Evolutionary conservation across 2,888 invertebrate genomes (phyloP).

Genomic region (Erebia palarica): DNA sequence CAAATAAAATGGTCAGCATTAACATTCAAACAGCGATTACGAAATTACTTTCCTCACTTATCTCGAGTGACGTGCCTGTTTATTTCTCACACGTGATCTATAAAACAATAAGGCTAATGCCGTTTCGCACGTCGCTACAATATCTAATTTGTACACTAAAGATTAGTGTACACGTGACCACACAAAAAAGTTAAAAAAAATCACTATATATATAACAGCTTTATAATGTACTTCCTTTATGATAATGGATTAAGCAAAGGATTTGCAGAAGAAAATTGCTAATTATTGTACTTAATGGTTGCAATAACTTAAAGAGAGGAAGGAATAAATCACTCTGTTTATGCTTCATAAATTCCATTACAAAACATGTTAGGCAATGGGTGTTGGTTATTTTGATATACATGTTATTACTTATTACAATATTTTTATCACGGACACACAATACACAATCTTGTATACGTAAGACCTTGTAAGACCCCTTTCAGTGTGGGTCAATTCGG

Average conservation of each 20-base stretch:
- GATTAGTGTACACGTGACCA: not conserved
- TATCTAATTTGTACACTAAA: slow-evolving; percentile 2
- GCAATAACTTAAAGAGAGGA: slow-evolving; percentile 16
- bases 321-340: slow-evolving; percentile 2
- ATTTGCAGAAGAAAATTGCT: not conserved
- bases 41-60: slow-evolving; percentile 35
- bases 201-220: no score
- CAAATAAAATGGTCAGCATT: slow-evolving; percentile 11
- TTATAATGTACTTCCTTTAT: not conserved
- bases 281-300: not conserved
- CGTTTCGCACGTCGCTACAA: slow-evolving; percentile 26
- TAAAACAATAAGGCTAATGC: slow-evolving; percentile 35
- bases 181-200: not conserved
- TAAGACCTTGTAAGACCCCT: no score
- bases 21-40: slow-evolving; percentile 25
- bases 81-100: slow-evolving; percentile 37
- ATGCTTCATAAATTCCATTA: slow-evolving; percentile 15
- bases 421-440: not conserved
- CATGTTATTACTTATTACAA: not conserved
- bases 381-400: slow-evolving; percentile 5
- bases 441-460: not conserved
- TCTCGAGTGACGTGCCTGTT: slow-evolving; percentile 25
- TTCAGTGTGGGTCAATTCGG: not conserved
- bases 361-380: slow-evolving; percentile 7
- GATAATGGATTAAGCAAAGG: not conserved